Evolutionary conservation across 2,888 invertebrate species (phyloP), one percentile per base, ranked within the genome.

Genomic region (Argynnis bischoffii): DNA sequence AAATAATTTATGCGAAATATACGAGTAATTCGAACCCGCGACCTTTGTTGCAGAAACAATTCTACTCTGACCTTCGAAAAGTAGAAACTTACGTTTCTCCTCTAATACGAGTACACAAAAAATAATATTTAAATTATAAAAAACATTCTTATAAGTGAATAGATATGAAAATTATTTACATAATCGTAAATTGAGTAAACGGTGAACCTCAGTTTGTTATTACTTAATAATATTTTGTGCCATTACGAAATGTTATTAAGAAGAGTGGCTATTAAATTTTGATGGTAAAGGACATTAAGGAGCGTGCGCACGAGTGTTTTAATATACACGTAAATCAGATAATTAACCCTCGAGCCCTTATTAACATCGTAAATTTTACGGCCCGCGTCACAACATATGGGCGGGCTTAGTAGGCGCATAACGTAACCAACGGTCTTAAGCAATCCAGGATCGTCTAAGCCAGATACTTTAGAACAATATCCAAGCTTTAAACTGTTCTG

Each of bases 291-390:
- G 81, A 80, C 80, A 79, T 82, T 85, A 84, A 86, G 81, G 84
- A 81, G 84, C 84, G 85, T 84, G 82, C 81, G 81, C 79, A 75
- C 59, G 53, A 73, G 77, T 78, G 77, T 78, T 79, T 83, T 69
- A 85, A 85, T 89, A 90, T 87, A 87, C 81, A 79, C 84, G 87
- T 91, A 90, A 91, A 90, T 91, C 90, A 89, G 84, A 85, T 90
- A 90, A 91, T 92, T 91, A 90, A 90, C 88, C 88, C 88, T 82
- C 86, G 81, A 81, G 86, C 83, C 86, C 89, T 89, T 91, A 91
- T 91, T 90, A 91, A 89, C 83, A 86, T 89, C 89, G 90, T 91
- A 90, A 89, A 91, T 91, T 91, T 89, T 81, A 82, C 86, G 85
- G 85, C 82, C 77, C 77, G 79, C 79, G 81, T 84, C 85, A 82